Evolutionary conservation across 2,888 invertebrate species (phyloP).

Genomic region (Monoplex corrugatus): DNA sequence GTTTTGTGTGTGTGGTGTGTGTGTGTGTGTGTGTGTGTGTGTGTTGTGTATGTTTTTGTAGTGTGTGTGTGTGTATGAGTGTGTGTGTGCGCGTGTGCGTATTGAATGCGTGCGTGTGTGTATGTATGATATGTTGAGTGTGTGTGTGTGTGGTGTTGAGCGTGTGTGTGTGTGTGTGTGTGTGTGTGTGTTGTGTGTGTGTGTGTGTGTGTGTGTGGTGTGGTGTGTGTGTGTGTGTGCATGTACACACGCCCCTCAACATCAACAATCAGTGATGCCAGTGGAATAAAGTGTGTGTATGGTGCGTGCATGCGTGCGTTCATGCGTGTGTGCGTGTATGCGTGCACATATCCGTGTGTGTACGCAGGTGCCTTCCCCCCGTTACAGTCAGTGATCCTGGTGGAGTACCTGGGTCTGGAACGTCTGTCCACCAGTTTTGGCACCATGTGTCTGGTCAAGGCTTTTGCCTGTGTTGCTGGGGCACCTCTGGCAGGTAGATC

Average conservation of each 20-base stretch:
- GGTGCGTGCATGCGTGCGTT: constrained; percentile 36
- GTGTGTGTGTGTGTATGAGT: too few relatives aligned
- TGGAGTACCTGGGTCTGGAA: constrained; percentile 54
- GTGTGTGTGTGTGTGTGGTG: background rate
- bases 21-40: too few relatives aligned
- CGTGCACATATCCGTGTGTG: background rate
- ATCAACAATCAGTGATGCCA: constrained; percentile 53
- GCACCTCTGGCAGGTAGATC: constrained; percentile 55
- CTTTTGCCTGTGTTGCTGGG: constrained; percentile 48
- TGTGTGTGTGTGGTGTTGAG: background rate
- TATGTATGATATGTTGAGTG: too few relatives aligned
- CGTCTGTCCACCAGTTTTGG: constrained; percentile 57
- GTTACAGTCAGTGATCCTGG: constrained; percentile 55
- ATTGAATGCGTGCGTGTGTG: background rate
- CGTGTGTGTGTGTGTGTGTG: background rate
- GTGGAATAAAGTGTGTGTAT: constrained; percentile 47
- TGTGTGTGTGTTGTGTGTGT: constrained; percentile 1
- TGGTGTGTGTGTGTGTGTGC: background rate
- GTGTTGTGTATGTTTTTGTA: too few relatives aligned
- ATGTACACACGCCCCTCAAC: constrained; percentile 52
- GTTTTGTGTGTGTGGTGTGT: background rate
- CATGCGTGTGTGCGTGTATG: constrained; percentile 32
- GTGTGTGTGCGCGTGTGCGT: background rate
- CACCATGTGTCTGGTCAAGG: constrained; percentile 53
- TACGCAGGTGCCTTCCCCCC: constrained; percentile 56